Evolutionary conservation across 1,140 invertebrate genomes (phyloP).

Genomic region (Drosophila lacertosa): DNA sequence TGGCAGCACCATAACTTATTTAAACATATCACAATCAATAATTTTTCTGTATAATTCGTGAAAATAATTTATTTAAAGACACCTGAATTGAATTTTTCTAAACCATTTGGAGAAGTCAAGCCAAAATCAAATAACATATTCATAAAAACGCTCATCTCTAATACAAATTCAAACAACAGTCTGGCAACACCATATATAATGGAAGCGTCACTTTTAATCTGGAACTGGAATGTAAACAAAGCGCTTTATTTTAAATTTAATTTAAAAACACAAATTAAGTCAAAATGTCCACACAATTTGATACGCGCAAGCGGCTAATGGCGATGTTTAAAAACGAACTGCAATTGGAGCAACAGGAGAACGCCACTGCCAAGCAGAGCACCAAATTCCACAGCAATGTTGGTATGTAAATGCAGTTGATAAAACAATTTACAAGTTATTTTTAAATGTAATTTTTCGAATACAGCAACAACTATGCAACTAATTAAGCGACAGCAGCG

Average conservation of each 20-base stretch:
- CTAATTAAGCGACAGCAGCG: slow-evolving; percentile 22
- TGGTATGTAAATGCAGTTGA: slow-evolving; percentile 22
- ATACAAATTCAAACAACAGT: neutral
- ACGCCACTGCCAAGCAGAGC: slow-evolving; percentile 26
- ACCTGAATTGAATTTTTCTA: too few species aligned
- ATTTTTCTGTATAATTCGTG: neutral
- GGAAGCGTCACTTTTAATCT: slow-evolving; percentile 23
- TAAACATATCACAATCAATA: neutral
- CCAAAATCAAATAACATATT: too few species aligned
- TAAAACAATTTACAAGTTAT: neutral
- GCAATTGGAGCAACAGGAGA: slow-evolving; percentile 15
- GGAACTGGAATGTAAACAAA: slow-evolving; percentile 26
- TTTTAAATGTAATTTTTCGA: neutral
- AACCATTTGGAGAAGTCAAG: too few species aligned
- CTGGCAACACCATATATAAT: slow-evolving; percentile 17
- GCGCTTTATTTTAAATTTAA: slow-evolving; percentile 51
- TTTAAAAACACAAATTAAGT: neutral
- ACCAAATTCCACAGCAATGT: slow-evolving; percentile 34
- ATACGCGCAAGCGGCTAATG: slow-evolving; percentile 37
- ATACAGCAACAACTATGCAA: slow-evolving; percentile 17
- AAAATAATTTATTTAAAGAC: neutral
- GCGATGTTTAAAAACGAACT: slow-evolving; percentile 35
- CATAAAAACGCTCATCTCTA: slow-evolving; percentile 1
- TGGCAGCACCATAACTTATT: neutral
- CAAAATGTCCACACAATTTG: slow-evolving; percentile 23